Evolutionary conservation across 2,797 vertebrate species (phyloP).

Genomic region (Petrocephalus schoutedeni): DNA sequence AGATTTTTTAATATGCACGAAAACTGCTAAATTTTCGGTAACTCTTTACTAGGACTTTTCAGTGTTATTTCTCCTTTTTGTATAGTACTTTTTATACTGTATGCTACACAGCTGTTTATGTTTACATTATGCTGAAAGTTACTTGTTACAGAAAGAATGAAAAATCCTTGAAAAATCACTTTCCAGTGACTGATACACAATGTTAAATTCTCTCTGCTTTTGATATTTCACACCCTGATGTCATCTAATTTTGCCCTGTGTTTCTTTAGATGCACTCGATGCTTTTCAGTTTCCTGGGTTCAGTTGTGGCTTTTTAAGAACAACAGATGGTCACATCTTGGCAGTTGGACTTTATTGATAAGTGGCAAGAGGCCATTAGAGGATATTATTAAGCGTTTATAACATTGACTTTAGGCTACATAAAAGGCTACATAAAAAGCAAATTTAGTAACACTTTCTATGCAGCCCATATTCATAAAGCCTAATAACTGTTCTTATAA

Average conservation of each 20-base stretch:
- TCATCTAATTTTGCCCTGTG: neutral
- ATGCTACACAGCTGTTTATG: neutral
- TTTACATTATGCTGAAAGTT: neutral
- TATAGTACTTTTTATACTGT: neutral
- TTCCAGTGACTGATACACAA: neutral
- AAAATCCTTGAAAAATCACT: neutral
- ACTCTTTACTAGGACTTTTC: neutral
- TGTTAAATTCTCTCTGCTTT: neutral
- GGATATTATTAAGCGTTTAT: neutral
- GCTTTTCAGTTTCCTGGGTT: neutral
- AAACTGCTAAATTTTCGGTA: neutral
- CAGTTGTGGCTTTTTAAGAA: neutral
- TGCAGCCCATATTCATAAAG: too few species aligned
- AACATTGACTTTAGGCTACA: neutral
- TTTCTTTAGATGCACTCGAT: neutral
- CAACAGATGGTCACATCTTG: neutral
- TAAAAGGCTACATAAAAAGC: neutral
- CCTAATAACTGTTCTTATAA: too few species aligned
- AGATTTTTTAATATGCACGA: neutral
- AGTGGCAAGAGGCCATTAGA: neutral
- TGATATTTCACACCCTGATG: neutral
- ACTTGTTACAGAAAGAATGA: neutral
- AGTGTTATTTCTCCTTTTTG: neutral
- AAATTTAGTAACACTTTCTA: neutral
- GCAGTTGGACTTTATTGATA: neutral